These are phyloP conservation scores for Trematomus loennbergii DNA, from an alignment of 2,113 vertebrate genomes.

Conservation along the genomic window DNA sequence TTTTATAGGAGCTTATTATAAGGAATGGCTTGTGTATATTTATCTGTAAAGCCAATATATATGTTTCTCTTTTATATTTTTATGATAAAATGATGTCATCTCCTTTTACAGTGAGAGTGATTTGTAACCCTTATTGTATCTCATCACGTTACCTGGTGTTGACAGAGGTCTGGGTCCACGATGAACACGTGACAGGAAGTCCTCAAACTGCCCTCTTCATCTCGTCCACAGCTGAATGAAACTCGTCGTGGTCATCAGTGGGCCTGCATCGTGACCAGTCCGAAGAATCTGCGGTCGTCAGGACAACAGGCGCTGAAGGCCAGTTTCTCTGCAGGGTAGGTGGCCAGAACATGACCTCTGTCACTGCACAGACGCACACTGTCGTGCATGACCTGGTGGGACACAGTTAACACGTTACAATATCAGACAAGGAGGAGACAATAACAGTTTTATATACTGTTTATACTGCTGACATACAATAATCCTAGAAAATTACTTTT, in stretches of 20 bases:
- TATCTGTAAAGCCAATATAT: neutral
- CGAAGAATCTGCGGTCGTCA: conserved; percentile 94
- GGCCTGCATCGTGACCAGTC: conserved; percentile 96
- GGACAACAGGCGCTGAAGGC: conserved; percentile 98
- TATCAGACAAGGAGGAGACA: neutral
- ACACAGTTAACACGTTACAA: conserved; percentile 1
- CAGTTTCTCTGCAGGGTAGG: conserved; percentile 96
- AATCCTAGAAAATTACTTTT: neutral
- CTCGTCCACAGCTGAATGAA: conserved; percentile 81
- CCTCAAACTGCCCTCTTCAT: conserved; percentile 88
- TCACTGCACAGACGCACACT: conserved; percentile 92
- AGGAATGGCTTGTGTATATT: neutral
- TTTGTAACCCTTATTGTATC: neutral
- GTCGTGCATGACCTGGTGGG: conserved; percentile 90
- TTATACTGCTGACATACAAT: neutral
- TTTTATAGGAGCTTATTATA: too few species aligned
- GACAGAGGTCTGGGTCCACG: conserved; percentile 95
- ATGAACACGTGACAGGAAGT: conserved; percentile 99
- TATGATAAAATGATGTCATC: neutral
- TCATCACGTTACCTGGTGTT: conserved; percentile 83
- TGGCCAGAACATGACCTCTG: conserved; percentile 87
- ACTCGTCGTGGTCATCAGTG: conserved; percentile 85
- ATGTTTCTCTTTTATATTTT: neutral
- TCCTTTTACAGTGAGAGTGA: neutral
- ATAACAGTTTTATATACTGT: neutral